Base-by-base conservation (phyloP, 2,113 vertebrate genomes). In the Labeo catla region DNA sequence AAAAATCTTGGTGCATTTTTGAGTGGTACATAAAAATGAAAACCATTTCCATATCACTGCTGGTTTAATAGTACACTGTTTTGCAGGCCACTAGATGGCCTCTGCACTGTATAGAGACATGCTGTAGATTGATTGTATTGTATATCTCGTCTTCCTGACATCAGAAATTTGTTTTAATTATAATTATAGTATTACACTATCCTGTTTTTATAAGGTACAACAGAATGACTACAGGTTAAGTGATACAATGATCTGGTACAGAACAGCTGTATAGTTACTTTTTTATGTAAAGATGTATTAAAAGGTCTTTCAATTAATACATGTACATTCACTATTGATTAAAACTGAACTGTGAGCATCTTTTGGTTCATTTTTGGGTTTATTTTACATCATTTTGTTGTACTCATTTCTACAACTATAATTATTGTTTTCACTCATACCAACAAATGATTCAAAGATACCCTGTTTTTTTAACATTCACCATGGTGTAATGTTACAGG, bases 131-230 rank as follows among this genome's bases (percentile, higher is more conserved):
- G 89, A 93, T 93, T 94, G 89, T 90, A 36, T 91, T 97, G 93
- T 97, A 93, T 93, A 96, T 93, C 91, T 78, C 45, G 92, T 93
- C 93, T 94, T 92, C 88, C 91, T 92, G 91, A 90, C 86, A 91
- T 91, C 90, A 91, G 87, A 88, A 88, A 83, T 88, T 86, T 85
- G 91, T 95, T 95, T 96, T 96, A 95, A 97, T 95, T 95, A 96
- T 95, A 95, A 97, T 94, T 94, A 94, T 95, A 95, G 92, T 96
- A 94, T 97, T 97, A 96, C 94, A 95, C 94, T 92, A 61, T 89
- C 57, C 76, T 91, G 34, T 80, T 92, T 93, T 94, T 90, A 73
- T 82, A 85, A 63, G 52, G 23, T 54, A n/a, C 65, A 61, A 84
- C 65, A 80, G 66, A 50, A 23, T 83, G 72, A 78, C 21, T 63